Base-by-base conservation (phyloP, 2,888 invertebrate species). In the Xestia rhomboidea region DNA sequence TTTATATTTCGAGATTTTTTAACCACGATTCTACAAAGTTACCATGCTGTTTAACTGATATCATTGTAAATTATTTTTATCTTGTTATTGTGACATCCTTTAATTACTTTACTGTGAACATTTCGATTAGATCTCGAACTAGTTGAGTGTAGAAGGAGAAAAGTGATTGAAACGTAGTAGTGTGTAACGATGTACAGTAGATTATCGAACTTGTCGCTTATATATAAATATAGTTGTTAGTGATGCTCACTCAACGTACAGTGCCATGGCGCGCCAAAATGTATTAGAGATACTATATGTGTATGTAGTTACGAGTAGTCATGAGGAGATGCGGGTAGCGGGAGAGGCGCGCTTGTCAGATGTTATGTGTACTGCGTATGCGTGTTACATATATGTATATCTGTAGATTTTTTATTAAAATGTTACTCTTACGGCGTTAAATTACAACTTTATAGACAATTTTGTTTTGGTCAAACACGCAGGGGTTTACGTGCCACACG, bases 231-330 rank as follows among this genome's bases (percentile, higher is more conserved):
- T 90, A 90, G 88, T 88, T 87, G 83, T 90, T 90, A 89, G 91
- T 91, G 89, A 89, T 88, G 91, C 91, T 91, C 90, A 90, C 88
- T 82, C 87, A 88, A 88, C 85, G 84, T 87, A 89, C 86, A 88
- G 94, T 94, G 94, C 94, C 94, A 94, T 94, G 82, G 93, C 91
- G 92, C 94, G 92, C 92, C 93, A 93, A 93, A 93, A 91, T 91
- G 90, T 91, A 89, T 91, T 91, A 92, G 87, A 84, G 84, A 86
- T 90, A 91, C 89, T 84, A 85, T 84, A 79, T 82, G 87, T 86
- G 86, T 88, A 89, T 85, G 89, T 91, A 88, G 88, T 87, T 84
- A 83, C 79, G 83, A 84, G 77, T 91, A 88, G 90, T 83, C 76
- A 76, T 82, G 81, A 86, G 83, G 86, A 85, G 83, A 78, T 87